Conservation (phyloP, 2,888 invertebrate species). For the Epinotia ramella region DNA sequence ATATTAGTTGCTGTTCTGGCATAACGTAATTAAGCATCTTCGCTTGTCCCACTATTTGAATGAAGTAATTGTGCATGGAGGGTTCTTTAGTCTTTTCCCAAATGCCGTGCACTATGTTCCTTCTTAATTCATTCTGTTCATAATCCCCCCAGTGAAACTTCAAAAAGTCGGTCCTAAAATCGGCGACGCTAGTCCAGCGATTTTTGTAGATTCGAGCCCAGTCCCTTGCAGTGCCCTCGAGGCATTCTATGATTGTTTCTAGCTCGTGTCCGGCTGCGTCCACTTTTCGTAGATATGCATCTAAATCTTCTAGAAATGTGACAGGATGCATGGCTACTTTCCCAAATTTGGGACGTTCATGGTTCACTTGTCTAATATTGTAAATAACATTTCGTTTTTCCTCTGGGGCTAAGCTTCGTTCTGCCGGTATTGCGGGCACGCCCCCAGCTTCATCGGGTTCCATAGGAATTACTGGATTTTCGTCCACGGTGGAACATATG, state of each 20-base stretch:
- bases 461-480: too few species aligned
- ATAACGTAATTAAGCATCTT: neutral
- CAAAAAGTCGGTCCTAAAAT: neutral
- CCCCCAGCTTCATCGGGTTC: too few species aligned
- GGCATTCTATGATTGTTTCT: neutral
- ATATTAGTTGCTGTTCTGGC: neutral
- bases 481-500: too few species aligned
- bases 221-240: neutral
- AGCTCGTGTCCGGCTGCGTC: neutral
- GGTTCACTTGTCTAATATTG: neutral
- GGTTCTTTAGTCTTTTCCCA: neutral
- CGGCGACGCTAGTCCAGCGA: neutral
- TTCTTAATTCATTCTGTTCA: slow-evolving; percentile 5
- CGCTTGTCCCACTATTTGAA: neutral
- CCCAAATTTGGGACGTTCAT: neutral
- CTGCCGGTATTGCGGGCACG: neutral
- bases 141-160: neutral
- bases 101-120: neutral
- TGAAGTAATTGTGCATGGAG: neutral
- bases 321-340: neutral
- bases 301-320: neutral
- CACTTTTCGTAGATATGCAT: neutral
- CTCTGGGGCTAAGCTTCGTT: neutral
- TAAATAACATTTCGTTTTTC: neutral
- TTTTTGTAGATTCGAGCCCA: slow-evolving; percentile 1